Base-by-base conservation (phyloP, 1,140 invertebrate genomes). In the Antheraea mylitta region DNA sequence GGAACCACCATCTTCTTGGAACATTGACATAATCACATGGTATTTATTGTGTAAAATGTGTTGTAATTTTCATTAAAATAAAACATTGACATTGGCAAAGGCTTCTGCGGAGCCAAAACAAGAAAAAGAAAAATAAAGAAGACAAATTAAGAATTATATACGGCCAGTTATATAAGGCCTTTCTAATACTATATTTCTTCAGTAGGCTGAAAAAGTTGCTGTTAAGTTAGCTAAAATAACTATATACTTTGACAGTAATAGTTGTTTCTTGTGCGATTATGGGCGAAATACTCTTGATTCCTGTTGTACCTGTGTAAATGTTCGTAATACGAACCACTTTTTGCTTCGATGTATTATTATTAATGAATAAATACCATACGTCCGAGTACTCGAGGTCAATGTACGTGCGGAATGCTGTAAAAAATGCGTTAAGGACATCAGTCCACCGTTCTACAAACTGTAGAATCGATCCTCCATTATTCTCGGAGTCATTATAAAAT, bases 401-500 rank as follows among this genome's bases (percentile, higher is more conserved):
- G 86, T 75, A 83, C 87, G 76, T 66, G 72, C 58, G 80, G 87
- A 86, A 90, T 88, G 87, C 79, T 86, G 79, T 89, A 87, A 90
- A 91, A 91, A 90, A 89, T 90, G 81, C 75, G 79, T 73, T 90
- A 90, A 91, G 87, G 87, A 90, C 87, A 83, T 78, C 74, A 78
- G 71, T 77, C 85, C 74, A 79, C 73, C 76, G 79, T 81, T 80
- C 81, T 85, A 85, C 83, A 82, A 82, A 79, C 70, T 69, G 72
- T 75, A 79, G 65, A 75, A 77, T 66, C 77, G 76, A 79, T 85
- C 74, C 77, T 80, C 63, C 69, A 76, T 61, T 74, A 74, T 69
- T 68, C 65, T 76, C 70, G 74, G 65, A 73, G 79, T 80, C 78
- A 79, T 80, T 78, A 77, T 58, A 74, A 30, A 30, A 78, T 79